Base-by-base conservation (phyloP, 2,797 vertebrate genomes). In the Intellagama lesueurii region DNA sequence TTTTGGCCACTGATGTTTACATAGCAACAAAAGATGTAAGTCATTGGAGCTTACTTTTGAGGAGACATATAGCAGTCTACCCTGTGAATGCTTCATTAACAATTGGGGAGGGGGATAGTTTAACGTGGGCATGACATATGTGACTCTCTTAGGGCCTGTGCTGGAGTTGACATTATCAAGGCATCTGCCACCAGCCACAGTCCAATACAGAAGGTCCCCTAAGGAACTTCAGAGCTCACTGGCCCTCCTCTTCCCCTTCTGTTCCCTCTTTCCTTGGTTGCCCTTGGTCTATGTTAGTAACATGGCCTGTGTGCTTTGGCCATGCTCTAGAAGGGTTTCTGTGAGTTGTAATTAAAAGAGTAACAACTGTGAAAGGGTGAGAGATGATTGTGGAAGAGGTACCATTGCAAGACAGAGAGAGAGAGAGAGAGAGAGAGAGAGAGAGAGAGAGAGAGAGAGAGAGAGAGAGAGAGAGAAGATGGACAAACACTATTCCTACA, bases 21-120 rank as follows among this genome's bases (percentile, higher is more conserved):
- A 79, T 1, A 82, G 17, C 11, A 84, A 77, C 22, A 87, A 91
- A 88, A 69, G 7, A 85, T 75, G 56, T 26, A 56, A 73, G 11
- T 28, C 14, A 40, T 7, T 75, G 26, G 26, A 35, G 26, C 24
- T 69, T 83, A 35, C 70, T 40, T 35, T 30, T 32, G 19, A 35
- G 52, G 52, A 56, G n/a, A 9, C 35, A 52, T 56, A 7, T n/a
- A 60, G 28, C 14, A n/a, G 16, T 12, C 24, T 60, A 49, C 14
- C 5, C 14, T 26, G 5, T 56, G 72, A 73, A 24, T 69, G n/a
- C 17, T 32, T 81, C 7, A 11, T 32, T 81, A n/a, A 64, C 19
- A 22, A 17, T 22, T 64, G 16, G 17, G 14, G 60, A 14, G 14
- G 60, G 17, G 14, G 60, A 22, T 77, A 77, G 19, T 78, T 78